Conservation (phyloP, 2,797 vertebrate genomes). For the Thunnus albacares region DNA sequence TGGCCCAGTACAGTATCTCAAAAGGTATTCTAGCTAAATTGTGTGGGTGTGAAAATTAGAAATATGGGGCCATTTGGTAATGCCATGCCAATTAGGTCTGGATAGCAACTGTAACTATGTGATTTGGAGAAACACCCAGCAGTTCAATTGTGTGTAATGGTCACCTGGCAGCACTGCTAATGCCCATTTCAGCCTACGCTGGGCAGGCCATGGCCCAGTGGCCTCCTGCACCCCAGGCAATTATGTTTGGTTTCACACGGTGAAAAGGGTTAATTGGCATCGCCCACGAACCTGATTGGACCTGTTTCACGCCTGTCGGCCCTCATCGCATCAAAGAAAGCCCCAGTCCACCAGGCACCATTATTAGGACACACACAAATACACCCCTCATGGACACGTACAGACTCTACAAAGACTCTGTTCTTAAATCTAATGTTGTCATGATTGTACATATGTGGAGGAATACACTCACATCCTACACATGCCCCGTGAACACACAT, state of each 20-base stretch:
- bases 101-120: slow-evolving; percentile 81
- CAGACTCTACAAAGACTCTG: slow-evolving; percentile 27
- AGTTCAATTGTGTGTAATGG: slow-evolving; percentile 82
- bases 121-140: slow-evolving; percentile 81
- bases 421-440: slow-evolving; percentile 32
- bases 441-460: slow-evolving; percentile 12
- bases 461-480: not conserved
- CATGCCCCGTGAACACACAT: not conserved
- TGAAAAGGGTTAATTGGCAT: slow-evolving; percentile 89
- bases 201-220: slow-evolving; percentile 80
- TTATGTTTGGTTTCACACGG: slow-evolving; percentile 86
- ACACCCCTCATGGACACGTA: slow-evolving; percentile 37
- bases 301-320: slow-evolving; percentile 89
- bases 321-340: slow-evolving; percentile 86
- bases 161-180: slow-evolving; percentile 84
- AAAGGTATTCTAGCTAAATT: slow-evolving; percentile 67
- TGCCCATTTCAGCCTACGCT: slow-evolving; percentile 83
- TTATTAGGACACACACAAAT: slow-evolving; percentile 71
- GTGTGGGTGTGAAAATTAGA: slow-evolving; percentile 75
- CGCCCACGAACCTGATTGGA: slow-evolving; percentile 87
- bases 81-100: slow-evolving; percentile 78
- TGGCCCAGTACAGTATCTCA: slow-evolving; percentile 28
- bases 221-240: slow-evolving; percentile 82
- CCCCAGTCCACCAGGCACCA: slow-evolving; percentile 77
- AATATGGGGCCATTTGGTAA: slow-evolving; percentile 76